Evolutionary conservation across 2,888 invertebrate species (phyloP).

Genomic region (Agonopterix subpropinquella): DNA sequence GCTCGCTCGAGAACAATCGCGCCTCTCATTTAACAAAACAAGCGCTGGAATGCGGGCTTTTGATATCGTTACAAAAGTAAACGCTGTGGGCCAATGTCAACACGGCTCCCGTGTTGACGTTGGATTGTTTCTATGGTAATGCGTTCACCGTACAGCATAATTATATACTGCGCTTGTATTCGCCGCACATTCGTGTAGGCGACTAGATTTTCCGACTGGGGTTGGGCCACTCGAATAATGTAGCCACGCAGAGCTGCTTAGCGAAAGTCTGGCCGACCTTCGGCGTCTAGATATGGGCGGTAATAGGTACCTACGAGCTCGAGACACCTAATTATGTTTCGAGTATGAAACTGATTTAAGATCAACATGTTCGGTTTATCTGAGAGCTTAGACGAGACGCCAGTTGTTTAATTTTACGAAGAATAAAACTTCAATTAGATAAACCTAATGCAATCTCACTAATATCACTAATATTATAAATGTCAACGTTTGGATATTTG

Average conservation of each 20-base stretch:
- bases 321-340: conserved; percentile 54
- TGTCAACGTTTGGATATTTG: too few relatives aligned
- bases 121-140: conserved; percentile 60
- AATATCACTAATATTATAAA: too few relatives aligned
- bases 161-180: background rate
- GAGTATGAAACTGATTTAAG: conserved; percentile 24
- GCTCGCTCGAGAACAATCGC: conserved; percentile 55
- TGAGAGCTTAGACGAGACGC: too few relatives aligned
- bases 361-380: conserved; percentile 1
- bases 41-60: conserved; percentile 61
- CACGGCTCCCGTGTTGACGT: conserved; percentile 51
- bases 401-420: too few relatives aligned
- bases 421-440: too few relatives aligned
- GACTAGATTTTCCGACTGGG: conserved; percentile 59
- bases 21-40: conserved; percentile 49
- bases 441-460: too few relatives aligned
- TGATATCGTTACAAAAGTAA: conserved; percentile 66
- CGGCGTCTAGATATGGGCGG: conserved; percentile 63
- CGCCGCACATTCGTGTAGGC: conserved; percentile 45
- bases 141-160: conserved; percentile 14
- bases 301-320: conserved; percentile 47
- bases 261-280: conserved; percentile 73
- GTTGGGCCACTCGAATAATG: conserved; percentile 54
- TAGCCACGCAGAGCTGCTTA: conserved; percentile 36
- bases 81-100: conserved; percentile 68